Evolutionary conservation across 2,797 vertebrate genomes (phyloP), one percentile per base, ranked within the genome.

Genomic region (Muscicapa striata): DNA sequence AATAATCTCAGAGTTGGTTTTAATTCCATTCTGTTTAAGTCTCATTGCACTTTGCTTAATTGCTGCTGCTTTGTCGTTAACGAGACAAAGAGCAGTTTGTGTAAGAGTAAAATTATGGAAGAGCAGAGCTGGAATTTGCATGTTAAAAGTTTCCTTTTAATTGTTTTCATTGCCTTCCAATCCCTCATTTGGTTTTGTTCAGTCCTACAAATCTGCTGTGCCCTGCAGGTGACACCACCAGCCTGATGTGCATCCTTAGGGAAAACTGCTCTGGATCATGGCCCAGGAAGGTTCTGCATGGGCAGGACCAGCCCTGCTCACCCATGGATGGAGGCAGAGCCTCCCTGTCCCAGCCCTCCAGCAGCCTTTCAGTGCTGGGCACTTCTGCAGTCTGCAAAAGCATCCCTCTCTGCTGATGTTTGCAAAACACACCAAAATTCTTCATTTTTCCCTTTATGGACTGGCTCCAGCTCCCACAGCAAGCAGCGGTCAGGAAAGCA

Each of bases 31-130:
- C 93, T 87, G 48, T 67, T 82, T 15, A 41, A 51, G 58, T 91
- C 95, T 95, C 83, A 84, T 74, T 90, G 89, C 80, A n/a, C 64
- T 91, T 91, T 91, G 62, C 95, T 62, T 95, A 95, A 96, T 96
- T 97, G 94, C 93, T 78, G 88, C 82, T 75, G 61, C 64, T 91
- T 95, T 91, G 66, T 94, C 91, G 34, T 89, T 93, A 95, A 91
- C 66, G 62, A 90, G 91, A 94, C 92, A 89, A 81, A 90, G 89
- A 86, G 24, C 85, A 58, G 86, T 83, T 86, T 86, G 78, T 89
- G 70, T 38, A 55, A 61, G 69, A 55, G 51, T 21, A 10, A 86
- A 94, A 86, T 63, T 69, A 70, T 67, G 62, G 57, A 76, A 83
- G 36, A 88, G 59, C 85, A 61, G 83, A 63, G 91, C 84, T 80